Evolutionary conservation across 1,140 invertebrate genomes (phyloP), one percentile per base, ranked within the genome.

Genomic region (Heliconius eleuchia): DNA sequence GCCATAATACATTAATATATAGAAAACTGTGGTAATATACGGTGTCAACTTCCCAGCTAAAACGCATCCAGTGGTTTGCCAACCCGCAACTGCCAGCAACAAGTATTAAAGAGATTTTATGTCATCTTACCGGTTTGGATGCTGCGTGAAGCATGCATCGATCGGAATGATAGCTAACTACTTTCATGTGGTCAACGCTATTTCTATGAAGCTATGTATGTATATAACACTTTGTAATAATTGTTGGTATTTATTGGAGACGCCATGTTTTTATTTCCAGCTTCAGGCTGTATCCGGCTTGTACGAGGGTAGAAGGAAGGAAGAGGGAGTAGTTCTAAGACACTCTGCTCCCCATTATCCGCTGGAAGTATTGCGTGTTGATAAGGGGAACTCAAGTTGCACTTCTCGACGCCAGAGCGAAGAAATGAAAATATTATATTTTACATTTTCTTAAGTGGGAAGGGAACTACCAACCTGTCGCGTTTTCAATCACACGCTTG

Each of bases 51-150:
- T 72, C 34, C 30, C 71, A 19, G 23, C 18, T 72, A 72, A 37
- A 72, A 42, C 34, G 3, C n/a, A 71, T 23, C 34, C 77, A 72
- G 77, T 23, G 71, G 77, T 78, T 73, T 71, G 37, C 71, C 46
- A 78, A 78, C 77, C 72, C 55, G 76, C 76, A 73, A 71, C 66
- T 52, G 75, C 42, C 42, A 71, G 70, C 46, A 76, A 76, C 75
- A 39, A 71, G 75, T 76, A 66, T 66, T 46, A 19, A 66, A 71
- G 50, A 46, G 70, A 78, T 73, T 78, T 66, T 73, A 66, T 78
- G 72, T 78, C 71, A 78, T 78, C 71, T 50, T 78, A 78, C 77
- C 77, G 77, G 77, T 78, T 78, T 78, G 34, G 70, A 60, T 71
- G 71, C 71, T 72, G 77, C 73, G 27, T 66, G 60, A 16, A 66